phyloP scores from a whole-genome alignment of 2,797 vertebrate species.

The Chelon labrosus region DNA sequence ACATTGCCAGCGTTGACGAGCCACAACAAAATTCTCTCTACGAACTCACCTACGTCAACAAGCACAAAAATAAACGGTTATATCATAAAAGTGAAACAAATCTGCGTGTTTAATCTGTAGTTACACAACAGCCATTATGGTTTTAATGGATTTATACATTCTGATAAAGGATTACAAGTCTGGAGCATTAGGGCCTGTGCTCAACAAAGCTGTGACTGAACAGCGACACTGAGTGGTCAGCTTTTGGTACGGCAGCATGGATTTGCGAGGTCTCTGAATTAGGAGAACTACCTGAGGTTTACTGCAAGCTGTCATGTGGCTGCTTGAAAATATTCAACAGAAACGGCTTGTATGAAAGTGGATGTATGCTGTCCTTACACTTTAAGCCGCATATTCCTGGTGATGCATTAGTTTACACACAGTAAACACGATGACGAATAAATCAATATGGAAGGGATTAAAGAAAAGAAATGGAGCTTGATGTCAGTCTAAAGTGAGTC shows the following conservation, averaged over 20 bases:
- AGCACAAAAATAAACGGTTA: conserved; percentile 51
- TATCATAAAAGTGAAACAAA: conserved; percentile 49
- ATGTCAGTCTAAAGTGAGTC: conserved; percentile 36
- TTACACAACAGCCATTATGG: conserved; percentile 67
- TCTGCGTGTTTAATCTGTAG: conserved; percentile 61
- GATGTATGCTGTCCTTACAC: no score
- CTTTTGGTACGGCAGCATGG: background rate
- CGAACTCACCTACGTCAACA: conserved; percentile 2
- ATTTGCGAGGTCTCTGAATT: background rate
- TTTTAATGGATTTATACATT: conserved; percentile 56
- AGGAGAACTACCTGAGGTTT: no score
- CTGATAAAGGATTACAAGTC: conserved; percentile 55
- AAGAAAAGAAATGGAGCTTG: background rate
- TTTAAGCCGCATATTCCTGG: no score
- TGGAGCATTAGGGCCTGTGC: background rate
- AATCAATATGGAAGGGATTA: background rate
- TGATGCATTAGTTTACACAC: no score
- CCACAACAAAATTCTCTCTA: conserved; percentile 2
- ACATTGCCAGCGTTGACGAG: conserved; percentile 12
- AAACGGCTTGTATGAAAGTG: no score
- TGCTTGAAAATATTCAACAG: no score
- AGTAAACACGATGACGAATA: background rate
- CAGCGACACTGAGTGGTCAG: conserved; percentile 69
- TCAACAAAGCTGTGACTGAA: conserved; percentile 50
- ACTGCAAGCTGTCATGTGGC: no score